These are phyloP conservation scores for Aurelia coerulea DNA, from an alignment of 30 jellyfish, hydroid and myxozoan genomes.

Conservation along the genomic window DNA sequence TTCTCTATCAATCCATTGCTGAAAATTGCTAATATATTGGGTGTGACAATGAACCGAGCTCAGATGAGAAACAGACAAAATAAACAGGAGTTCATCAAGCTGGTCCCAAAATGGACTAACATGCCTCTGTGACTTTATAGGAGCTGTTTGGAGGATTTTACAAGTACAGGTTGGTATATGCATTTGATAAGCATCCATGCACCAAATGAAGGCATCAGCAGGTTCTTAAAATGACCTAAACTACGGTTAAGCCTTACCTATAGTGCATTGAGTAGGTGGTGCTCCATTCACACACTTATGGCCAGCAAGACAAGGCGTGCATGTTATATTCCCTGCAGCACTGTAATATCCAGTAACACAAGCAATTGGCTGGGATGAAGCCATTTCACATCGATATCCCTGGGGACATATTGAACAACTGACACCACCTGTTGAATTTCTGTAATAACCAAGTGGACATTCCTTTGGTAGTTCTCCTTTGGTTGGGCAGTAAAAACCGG, in stretches of 20 bases:
- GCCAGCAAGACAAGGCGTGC: slow-evolving; percentile 96
- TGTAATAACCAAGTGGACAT: slow-evolving; percentile 84
- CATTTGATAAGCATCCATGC: no score
- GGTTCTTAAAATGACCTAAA: no score
- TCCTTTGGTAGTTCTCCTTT: slow-evolving; percentile 76
- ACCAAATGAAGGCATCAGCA: no score
- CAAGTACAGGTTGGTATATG: no score
- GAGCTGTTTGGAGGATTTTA: no score
- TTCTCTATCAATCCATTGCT: no score
- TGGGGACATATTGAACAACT: slow-evolving; percentile 84
- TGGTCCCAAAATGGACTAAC: no score
- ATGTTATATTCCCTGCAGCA: slow-evolving; percentile 83
- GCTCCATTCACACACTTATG: slow-evolving; percentile 86
- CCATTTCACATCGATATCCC: slow-evolving; percentile 83
- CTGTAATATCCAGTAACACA: slow-evolving; percentile 87
- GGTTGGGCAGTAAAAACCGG: slow-evolving; percentile 90
- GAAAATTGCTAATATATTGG: no score
- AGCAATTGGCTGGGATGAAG: slow-evolving; percentile 69
- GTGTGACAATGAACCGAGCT: no score
- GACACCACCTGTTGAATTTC: slow-evolving; percentile 72
- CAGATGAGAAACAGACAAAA: no score
- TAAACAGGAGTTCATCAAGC: no score
- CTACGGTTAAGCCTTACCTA: slow-evolving; percentile 11
- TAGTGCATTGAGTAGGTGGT: slow-evolving; percentile 78
- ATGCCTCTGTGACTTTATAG: no score